phyloP scores from a whole-genome alignment of 2,888 invertebrate species.

The Polia nebulosa region DNA sequence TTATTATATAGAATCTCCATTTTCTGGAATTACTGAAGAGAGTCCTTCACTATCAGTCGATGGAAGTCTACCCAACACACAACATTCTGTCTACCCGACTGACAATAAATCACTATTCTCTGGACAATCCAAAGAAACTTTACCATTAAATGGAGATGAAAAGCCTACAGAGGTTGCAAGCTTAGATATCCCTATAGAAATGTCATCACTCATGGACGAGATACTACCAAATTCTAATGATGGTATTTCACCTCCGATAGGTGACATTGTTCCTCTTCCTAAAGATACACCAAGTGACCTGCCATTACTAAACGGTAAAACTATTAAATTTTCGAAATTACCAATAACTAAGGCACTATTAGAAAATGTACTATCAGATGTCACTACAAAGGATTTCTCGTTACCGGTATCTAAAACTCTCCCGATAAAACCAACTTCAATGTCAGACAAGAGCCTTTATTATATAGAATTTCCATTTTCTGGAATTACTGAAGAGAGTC shows the following conservation, averaged over 20 bases:
- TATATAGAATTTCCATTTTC: background rate
- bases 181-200: too few relatives aligned
- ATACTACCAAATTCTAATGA: too few relatives aligned
- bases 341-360: conserved; percentile 22
- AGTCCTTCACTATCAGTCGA: background rate
- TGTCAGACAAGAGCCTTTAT: background rate
- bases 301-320: too few relatives aligned
- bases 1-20: background rate
- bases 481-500: background rate
- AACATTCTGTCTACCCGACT: too few relatives aligned
- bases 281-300: too few relatives aligned
- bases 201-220: too few relatives aligned
- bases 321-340: conserved; percentile 36
- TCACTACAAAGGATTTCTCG: conserved; percentile 1
- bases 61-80: background rate
- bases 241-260: too few relatives aligned
- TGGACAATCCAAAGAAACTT: background rate
- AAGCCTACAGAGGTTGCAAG: background rate
- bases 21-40: background rate
- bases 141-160: background rate
- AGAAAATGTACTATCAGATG: conserved; percentile 25
- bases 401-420: background rate
- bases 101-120: background rate
- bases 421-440: background rate
- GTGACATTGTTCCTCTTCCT: too few relatives aligned